Conservation (phyloP, 1,140 invertebrate genomes). For the Eriosoma lanigerum region DNA sequence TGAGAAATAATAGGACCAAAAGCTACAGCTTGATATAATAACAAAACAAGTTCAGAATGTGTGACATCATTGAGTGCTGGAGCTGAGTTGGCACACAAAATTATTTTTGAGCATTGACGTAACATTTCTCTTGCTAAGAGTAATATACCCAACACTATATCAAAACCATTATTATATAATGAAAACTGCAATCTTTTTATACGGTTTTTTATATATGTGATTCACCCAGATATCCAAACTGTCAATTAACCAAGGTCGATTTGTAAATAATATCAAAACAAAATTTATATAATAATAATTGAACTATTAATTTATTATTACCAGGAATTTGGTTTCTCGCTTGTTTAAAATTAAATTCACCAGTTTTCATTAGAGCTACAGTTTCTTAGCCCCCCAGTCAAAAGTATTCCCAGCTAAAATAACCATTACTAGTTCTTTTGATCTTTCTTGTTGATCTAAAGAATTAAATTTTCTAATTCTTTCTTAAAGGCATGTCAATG, state of each 20-base stretch:
- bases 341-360: conserved; percentile 77
- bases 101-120: conserved; percentile 79
- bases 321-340: conserved; percentile 73
- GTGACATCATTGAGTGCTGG: conserved; percentile 96
- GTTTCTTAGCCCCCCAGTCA: conserved; percentile 95
- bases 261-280: conserved; percentile 59
- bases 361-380: conserved; percentile 75
- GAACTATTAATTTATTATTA: conserved; percentile 56
- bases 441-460: conserved; percentile 61
- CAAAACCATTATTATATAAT: conserved; percentile 95
- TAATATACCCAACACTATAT: conserved; percentile 88
- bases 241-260: conserved; percentile 88
- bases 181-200: conserved; percentile 89
- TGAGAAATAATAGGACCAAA: conserved; percentile 72
- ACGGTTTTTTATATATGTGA: conserved; percentile 68
- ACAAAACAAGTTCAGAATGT: conserved; percentile 76
- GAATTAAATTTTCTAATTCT: conserved; percentile 63
- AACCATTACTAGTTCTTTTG: conserved; percentile 64
- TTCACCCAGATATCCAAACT: conserved; percentile 80
- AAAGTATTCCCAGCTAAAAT: conserved; percentile 88
- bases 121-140: conserved; percentile 87
- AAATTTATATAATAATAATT: background rate
- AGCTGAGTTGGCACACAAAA: conserved; percentile 88
- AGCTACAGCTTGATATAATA: conserved; percentile 71
- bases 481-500: conserved; percentile 62